phyloP scores from a whole-genome alignment of 2,113 vertebrate genomes.

The Oophaga pumilio region DNA sequence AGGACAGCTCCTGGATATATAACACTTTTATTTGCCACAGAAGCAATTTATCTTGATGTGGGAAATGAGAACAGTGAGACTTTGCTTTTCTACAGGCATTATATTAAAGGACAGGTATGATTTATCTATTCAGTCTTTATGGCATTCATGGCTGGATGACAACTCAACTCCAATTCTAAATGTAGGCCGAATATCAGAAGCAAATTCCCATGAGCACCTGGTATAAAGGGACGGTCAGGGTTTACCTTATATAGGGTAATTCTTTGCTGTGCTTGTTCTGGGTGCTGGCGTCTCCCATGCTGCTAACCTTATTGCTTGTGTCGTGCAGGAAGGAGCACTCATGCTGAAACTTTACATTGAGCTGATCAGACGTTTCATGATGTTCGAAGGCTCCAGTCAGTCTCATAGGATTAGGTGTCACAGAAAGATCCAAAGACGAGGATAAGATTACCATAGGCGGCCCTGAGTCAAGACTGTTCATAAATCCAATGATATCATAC shows the following conservation, averaged over 20 bases:
- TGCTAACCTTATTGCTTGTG: background rate
- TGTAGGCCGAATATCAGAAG: too few relatives aligned
- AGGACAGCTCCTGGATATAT: too few relatives aligned
- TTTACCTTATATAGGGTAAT: background rate
- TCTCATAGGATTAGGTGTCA: slow-evolving; percentile 8
- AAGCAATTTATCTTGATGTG: too few relatives aligned
- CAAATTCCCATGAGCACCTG: too few relatives aligned
- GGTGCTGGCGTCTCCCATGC: background rate
- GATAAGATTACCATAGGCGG: background rate
- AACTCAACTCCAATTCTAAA: too few relatives aligned
- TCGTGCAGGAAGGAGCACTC: background rate
- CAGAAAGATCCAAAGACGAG: background rate
- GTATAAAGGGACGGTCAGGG: too few relatives aligned
- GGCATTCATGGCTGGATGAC: too few relatives aligned
- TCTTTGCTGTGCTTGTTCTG: background rate
- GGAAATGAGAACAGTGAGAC: too few relatives aligned
- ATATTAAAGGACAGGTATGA: too few relatives aligned
- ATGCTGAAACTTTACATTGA: background rate
- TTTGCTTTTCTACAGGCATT: too few relatives aligned
- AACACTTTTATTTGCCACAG: too few relatives aligned
- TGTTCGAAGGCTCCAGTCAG: background rate
- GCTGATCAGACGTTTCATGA: background rate
- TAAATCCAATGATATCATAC: background rate
- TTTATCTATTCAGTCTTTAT: too few relatives aligned
- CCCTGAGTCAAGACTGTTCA: background rate